A percentile compares a stretch with the other conserved stretches of the same genome.
phyloP scores from a whole-genome alignment of 2,113 vertebrate genomes.

The Parotia lawesii region DNA sequence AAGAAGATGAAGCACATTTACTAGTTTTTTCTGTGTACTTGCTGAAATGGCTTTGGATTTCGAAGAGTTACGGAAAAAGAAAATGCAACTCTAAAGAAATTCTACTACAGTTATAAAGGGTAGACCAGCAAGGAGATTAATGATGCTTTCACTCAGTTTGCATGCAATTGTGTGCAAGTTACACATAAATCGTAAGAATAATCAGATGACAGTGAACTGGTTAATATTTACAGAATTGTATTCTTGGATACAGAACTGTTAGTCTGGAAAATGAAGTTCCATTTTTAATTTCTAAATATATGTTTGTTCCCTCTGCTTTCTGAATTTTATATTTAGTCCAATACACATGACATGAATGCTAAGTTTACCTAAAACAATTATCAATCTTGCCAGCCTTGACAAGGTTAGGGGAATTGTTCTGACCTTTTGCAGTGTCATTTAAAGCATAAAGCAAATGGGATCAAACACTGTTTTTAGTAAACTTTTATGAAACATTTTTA shows the following conservation, averaged over 20 bases:
- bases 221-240: conserved; percentile 7
- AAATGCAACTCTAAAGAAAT: background rate
- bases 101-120: background rate
- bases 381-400: conserved; percentile 22
- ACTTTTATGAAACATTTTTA: background rate
- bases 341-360: conserved; percentile 16
- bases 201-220: background rate
- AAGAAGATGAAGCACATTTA: background rate
- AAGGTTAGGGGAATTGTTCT: conserved; percentile 20
- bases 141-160: background rate
- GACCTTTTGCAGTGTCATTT: conserved; percentile 27
- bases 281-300: conserved; percentile 39
- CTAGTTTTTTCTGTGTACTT: background rate
- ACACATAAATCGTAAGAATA: background rate
- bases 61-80: background rate
- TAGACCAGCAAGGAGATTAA: background rate
- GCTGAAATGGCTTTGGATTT: background rate
- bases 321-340: conserved; percentile 46
- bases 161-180: background rate
- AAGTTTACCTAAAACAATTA: conserved; percentile 49
- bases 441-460: background rate
- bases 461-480: background rate
- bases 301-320: background rate
- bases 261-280: conserved; percentile 43
- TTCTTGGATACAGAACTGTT: conserved; percentile 3